These are phyloP conservation scores for Adelges cooleyi DNA, from an alignment of 1,140 invertebrate genomes.

Conservation along the genomic window DNA sequence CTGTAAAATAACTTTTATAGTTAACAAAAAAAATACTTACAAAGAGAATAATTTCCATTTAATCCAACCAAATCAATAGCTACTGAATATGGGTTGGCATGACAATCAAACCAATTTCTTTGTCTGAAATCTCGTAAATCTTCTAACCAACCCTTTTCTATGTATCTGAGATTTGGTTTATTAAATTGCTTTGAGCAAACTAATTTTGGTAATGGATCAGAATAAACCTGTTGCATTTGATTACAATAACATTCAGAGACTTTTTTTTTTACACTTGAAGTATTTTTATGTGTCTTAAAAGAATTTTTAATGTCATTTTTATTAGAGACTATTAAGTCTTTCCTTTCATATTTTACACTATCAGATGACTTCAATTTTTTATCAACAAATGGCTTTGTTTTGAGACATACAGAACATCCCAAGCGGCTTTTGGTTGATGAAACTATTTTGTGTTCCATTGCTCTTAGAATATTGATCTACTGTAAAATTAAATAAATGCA, in stretches of 20 bases:
- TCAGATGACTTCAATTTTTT: background rate
- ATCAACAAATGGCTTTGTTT: background rate
- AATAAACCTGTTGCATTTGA: background rate
- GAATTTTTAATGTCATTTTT: too few species aligned
- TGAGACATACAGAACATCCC: slow-evolving; percentile 3
- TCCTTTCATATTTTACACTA: background rate
- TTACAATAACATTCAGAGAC: slow-evolving; percentile 15
- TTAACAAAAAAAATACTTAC: too few species aligned
- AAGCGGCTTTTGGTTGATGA: background rate
- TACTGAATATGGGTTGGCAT: background rate
- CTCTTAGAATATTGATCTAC: background rate
- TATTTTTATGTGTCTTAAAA: too few species aligned
- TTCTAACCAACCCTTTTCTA: background rate
- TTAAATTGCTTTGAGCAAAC: slow-evolving; percentile 10
- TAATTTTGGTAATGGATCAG: background rate
- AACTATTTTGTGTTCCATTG: too few species aligned
- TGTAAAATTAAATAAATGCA: too few species aligned
- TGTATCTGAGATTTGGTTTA: background rate
- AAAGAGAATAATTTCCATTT: background rate
- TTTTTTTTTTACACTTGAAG: background rate
- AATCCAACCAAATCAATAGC: too few species aligned
- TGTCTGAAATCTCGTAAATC: background rate
- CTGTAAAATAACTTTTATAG: too few species aligned
- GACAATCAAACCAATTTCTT: slow-evolving; percentile 22
- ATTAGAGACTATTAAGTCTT: background rate